Evolutionary conservation across 2,888 invertebrate genomes (phyloP).

Genomic region (Pammene aurita): DNA sequence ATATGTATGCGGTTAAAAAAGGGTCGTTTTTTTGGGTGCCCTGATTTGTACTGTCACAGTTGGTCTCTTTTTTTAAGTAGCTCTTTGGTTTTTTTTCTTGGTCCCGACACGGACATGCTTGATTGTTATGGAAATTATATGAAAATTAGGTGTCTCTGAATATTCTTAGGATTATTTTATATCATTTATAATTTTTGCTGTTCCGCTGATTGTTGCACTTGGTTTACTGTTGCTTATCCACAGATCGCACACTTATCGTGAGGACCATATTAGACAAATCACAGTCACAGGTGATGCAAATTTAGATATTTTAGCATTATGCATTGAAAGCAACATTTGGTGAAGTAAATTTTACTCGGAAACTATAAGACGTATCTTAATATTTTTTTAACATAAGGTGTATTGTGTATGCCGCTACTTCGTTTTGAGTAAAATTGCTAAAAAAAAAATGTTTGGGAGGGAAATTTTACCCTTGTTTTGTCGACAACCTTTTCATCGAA

Average conservation of each 20-base stretch:
- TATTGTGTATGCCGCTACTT: no score
- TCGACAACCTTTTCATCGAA: no score
- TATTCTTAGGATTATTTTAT: background rate
- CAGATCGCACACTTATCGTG: background rate
- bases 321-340: no score
- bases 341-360: no score
- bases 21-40: constrained; percentile 49
- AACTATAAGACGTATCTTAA: no score
- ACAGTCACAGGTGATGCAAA: no score
- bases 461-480: no score
- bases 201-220: background rate
- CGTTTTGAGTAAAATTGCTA: no score
- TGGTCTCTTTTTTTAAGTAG: constrained; percentile 49
- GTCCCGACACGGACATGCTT: constrained; percentile 10
- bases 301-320: no score
- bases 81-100: constrained; percentile 36
- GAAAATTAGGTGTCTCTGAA: constrained; percentile 18
- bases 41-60: constrained; percentile 53
- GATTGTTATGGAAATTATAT: constrained; percentile 36
- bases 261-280: no score
- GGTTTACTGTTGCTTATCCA: background rate
- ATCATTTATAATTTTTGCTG: background rate
- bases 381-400: no score
- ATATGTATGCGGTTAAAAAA: constrained; percentile 48
- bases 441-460: no score